Evolutionary conservation across 1,140 invertebrate genomes (phyloP), one percentile per base, ranked within the genome.

Genomic region (Tenebrio molitor): DNA sequence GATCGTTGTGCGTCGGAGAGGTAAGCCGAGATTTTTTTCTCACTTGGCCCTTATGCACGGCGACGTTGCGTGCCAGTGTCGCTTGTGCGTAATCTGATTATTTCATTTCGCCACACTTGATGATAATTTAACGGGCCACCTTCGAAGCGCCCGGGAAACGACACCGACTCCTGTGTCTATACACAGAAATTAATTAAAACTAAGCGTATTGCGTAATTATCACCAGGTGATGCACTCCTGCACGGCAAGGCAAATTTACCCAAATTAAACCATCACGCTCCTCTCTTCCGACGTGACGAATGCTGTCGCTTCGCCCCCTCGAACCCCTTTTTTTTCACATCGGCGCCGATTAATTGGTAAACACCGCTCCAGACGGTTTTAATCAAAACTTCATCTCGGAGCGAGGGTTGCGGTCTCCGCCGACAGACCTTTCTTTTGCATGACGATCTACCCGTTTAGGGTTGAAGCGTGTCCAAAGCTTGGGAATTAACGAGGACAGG

Each of bases 1-100:
- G 36, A 39, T 39, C 36, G 36, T 39, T 12, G 36, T 12, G 36
- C 36, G 36, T 39, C 36, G 36, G 36, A n/a, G 36, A 39, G 36
- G 36, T 39, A 39, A 39, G 36, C 36, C 36, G 36, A 39, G 36
- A 39, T 39, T 39, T 39, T 39, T 39, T 39, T 33, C 29, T 10
- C 10, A 5, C 29, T 33, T 33, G 5, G n/a, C 12, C 36, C 36
- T 39, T 39, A 39, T 39, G 36, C n/a, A 39, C 36, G 5, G 5
- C n/a, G 2, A 29, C 2, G 5, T 39, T 39, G 4, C 5, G 36
- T 39, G 36, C n/a, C 5, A 39, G 7, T 39, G 36, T 39, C 36
- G 36, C 36, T 33, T 10, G 29, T 4, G 12, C 36, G 36, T 10
- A 33, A 33, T 5, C 36, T 12, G 36, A 39, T 39, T 39, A 39